Base-by-base conservation (phyloP, 2,113 vertebrate genomes). In the Anhinga rufa region DNA sequence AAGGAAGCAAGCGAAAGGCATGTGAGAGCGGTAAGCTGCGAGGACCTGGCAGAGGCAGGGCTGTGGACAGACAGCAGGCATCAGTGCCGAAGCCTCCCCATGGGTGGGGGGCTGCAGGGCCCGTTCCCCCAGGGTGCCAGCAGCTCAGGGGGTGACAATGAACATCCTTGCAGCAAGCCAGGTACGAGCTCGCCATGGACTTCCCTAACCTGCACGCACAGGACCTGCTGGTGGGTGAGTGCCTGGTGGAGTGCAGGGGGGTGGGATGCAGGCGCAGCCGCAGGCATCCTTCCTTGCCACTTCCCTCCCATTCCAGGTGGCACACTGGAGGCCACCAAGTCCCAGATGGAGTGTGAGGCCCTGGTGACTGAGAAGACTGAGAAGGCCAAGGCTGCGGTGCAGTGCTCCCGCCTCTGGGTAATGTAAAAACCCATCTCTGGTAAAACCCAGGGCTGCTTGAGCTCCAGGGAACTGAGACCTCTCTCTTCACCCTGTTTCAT, bases 321-420 rank as follows among this genome's bases (percentile, higher is more conserved):
- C 15, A 29, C 76, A 2, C 0, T 9, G 5, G 38, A 91, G 38
- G 49, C 42, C 2, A 0, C 32, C 54, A 5, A 17, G 49, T 20
- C 58, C 3, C n/a, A 15, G 44, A 36, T 28, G 17, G 42, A 83
- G 29, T 9, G 1, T 0, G 22, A 88, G 32, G 76, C 83, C 52
- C 8, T 5, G 18, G 11, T 88, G 83, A 72, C 4, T 0, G 17
- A 91, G 2, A 66, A 60, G 87, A 54, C 93, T 68, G 90, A 95
- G 92, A 80, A 60, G 36, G 84, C 88, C 7, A 94, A 83, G 77
- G 54, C 77, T 55, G 90, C 38, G 0, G 42, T 86, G 81, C 19
- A 91, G 68, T 89, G 95, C 54, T 96, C 80, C 84, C 14, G 4
- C 77, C 12, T 93, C 84, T 86, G 87, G 92, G 94, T 91, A 86